Conservation (phyloP, 2,888 invertebrate genomes). For the Mayetiola destructor region DNA sequence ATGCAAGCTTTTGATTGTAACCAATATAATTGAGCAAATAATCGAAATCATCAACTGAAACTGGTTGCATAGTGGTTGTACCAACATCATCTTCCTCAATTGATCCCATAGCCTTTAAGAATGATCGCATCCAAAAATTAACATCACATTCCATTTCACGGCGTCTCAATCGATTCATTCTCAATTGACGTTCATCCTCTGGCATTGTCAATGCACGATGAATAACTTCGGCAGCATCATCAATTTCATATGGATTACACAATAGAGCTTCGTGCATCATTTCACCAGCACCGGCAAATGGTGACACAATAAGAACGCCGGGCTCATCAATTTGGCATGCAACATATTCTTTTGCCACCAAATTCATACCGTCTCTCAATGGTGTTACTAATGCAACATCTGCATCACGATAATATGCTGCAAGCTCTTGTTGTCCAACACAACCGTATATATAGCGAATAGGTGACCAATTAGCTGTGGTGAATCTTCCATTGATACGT, state of each 20-base stretch:
- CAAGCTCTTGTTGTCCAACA: conserved; percentile 71
- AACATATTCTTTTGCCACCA: conserved; percentile 85
- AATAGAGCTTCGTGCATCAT: conserved; percentile 87
- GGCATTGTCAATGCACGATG: conserved; percentile 82
- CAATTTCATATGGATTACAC: conserved; percentile 79
- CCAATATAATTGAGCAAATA: conserved; percentile 78
- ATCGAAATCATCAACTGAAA: conserved; percentile 82
- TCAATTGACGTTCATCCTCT: conserved; percentile 68
- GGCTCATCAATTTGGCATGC: conserved; percentile 80
- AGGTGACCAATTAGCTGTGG: conserved; percentile 85
- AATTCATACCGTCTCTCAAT: conserved; percentile 78
- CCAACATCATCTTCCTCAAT: conserved; percentile 69
- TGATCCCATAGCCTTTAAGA: conserved; percentile 76
- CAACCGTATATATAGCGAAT: conserved; percentile 77
- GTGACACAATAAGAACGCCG: conserved; percentile 76
- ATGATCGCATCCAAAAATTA: conserved; percentile 77
- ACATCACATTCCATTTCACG: conserved; percentile 73
- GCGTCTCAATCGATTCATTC: conserved; percentile 71
- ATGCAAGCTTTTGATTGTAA: conserved; percentile 67
- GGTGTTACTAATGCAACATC: conserved; percentile 80
- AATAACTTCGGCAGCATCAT: conserved; percentile 74
- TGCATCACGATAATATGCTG: conserved; percentile 74
- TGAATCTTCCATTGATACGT: conserved; percentile 73
- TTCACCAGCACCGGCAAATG: conserved; percentile 84
- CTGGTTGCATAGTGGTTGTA: conserved; percentile 73